These are phyloP conservation scores for Lutraria lutraria DNA, from an alignment of 2,888 invertebrate genomes.

Conservation along the genomic window DNA sequence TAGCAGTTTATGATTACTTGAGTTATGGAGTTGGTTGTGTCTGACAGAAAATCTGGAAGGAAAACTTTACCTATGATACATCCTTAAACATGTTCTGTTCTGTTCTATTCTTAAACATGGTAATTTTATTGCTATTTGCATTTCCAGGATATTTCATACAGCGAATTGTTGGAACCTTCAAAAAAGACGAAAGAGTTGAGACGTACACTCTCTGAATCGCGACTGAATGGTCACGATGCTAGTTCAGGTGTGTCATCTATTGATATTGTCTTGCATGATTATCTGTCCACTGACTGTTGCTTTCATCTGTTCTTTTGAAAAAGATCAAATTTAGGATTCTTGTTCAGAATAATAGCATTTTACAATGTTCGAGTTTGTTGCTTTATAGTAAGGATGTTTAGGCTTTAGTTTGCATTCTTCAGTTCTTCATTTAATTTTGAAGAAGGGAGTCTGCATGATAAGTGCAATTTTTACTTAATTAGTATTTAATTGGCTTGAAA, in stretches of 20 bases:
- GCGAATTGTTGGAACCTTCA: conserved; percentile 93
- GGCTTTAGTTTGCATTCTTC: neutral
- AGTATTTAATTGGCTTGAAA: neutral
- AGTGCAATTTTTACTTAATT: neutral
- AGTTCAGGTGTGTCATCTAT: conserved; percentile 38
- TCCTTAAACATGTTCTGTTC: too few relatives aligned
- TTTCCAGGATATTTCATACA: conserved; percentile 94
- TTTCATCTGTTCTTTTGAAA: conserved; percentile 14
- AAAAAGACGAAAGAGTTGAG: conserved; percentile 67
- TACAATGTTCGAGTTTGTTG: too few relatives aligned
- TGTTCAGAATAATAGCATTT: neutral
- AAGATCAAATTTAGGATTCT: neutral
- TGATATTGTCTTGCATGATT: neutral
- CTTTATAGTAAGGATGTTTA: neutral
- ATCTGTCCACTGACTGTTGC: conserved; percentile 13
- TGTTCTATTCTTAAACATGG: too few relatives aligned
- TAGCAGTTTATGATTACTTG: too few relatives aligned
- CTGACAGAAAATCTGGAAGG: too few relatives aligned
- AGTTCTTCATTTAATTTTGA: neutral
- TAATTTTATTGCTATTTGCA: neutral
- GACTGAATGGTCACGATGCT: conserved; percentile 44
- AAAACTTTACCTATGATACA: too few relatives aligned
- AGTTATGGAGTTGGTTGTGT: too few relatives aligned
- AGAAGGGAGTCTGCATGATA: neutral
- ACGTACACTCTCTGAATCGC: conserved; percentile 73